Conservation (phyloP, 2,113 vertebrate species). For the Microcebus lehilahytsara region DNA sequence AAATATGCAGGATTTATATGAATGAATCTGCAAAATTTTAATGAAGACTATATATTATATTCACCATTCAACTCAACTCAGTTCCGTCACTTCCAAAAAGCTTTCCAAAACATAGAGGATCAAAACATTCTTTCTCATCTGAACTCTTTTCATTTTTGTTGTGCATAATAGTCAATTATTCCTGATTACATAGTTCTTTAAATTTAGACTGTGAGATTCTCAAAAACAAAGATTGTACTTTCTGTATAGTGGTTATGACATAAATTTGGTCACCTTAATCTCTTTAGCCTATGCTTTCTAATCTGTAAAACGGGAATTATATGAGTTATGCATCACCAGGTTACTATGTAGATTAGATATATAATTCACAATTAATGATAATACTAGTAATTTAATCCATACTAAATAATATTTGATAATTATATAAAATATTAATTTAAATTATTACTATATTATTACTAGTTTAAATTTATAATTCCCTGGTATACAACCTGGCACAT, state of each 20-base stretch:
- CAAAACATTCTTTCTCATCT: constrained; percentile 24
- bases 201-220: not conserved
- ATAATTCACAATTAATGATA: not conserved
- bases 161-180: not conserved
- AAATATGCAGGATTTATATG: not conserved
- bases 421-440: not conserved
- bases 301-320: not conserved
- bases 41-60: not conserved
- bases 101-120: constrained; percentile 17
- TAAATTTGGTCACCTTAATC: not conserved
- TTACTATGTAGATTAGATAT: not conserved
- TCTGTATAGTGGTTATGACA: not conserved
- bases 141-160: not conserved
- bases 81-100: not conserved
- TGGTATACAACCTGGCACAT: not conserved
- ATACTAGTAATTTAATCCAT: not conserved
- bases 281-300: not conserved
- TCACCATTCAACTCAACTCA: not conserved
- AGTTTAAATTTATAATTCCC: not conserved
- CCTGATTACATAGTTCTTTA: not conserved
- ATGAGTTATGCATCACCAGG: not conserved
- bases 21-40: not conserved
- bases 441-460: not conserved
- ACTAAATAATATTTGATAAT: not conserved
- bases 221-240: not conserved